Conservation (phyloP, 2,113 vertebrate genomes). For the Epinephelus fuscoguttatus region DNA sequence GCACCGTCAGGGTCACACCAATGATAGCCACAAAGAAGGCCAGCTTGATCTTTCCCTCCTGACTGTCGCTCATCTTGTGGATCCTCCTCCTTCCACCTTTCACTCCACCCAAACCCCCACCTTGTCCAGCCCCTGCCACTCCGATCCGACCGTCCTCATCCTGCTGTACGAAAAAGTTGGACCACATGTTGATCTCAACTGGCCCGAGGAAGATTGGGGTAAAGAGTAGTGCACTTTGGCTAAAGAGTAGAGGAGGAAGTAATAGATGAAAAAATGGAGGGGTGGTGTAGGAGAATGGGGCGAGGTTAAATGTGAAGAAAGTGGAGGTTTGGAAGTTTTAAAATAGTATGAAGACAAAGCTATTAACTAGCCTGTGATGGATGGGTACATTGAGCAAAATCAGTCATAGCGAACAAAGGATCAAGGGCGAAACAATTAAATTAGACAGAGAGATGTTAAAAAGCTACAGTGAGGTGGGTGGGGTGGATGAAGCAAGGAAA, state of each 20-base stretch:
- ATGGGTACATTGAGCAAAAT: conserved; percentile 22
- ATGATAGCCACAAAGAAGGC: conserved; percentile 86
- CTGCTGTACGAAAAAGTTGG: conserved; percentile 90
- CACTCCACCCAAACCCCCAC: conserved; percentile 62
- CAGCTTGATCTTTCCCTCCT: conserved; percentile 90
- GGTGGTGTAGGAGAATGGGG: neutral
- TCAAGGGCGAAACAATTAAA: conserved; percentile 43
- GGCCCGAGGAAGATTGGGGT: neutral
- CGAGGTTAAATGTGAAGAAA: neutral
- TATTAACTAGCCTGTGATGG: conserved; percentile 28
- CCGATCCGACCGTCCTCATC: conserved; percentile 84
- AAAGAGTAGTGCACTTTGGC: neutral
- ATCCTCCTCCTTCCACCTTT: conserved; percentile 74
- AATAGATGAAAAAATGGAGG: neutral
- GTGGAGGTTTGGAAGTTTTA: neutral
- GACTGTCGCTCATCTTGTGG: conserved; percentile 88
- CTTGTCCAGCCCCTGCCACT: conserved; percentile 68
- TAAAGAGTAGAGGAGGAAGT: conserved; percentile 9
- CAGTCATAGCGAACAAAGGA: conserved; percentile 5
- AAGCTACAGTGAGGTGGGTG: conserved; percentile 29
- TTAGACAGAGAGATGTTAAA: conserved; percentile 44
- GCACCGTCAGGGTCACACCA: conserved; percentile 87
- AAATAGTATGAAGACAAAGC: conserved; percentile 15
- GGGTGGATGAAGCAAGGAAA: conserved; percentile 37
- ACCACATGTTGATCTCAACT: conserved; percentile 87